phyloP scores from a whole-genome alignment of 1,140 invertebrate genomes.

The Zophobas morio region DNA sequence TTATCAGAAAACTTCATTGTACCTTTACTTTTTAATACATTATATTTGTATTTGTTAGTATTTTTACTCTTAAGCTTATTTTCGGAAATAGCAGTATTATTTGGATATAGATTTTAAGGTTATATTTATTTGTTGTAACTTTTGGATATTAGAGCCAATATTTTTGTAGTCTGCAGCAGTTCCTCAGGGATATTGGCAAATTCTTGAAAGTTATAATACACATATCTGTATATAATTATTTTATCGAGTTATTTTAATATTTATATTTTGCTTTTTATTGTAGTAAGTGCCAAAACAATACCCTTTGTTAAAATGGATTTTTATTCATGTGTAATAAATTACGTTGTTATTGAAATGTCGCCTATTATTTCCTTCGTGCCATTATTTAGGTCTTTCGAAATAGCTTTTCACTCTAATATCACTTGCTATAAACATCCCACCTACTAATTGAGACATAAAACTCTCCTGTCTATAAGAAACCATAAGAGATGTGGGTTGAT shows the following conservation, averaged over 20 bases:
- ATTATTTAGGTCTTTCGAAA: background rate
- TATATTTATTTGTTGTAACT: slow-evolving; percentile 1
- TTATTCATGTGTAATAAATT: background rate
- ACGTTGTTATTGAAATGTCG: too few relatives aligned
- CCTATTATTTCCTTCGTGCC: too few relatives aligned
- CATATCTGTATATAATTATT: slow-evolving; percentile 30
- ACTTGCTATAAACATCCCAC: slow-evolving; percentile 17
- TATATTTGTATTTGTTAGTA: too few relatives aligned
- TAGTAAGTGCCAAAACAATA: slow-evolving; percentile 21
- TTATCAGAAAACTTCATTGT: too few relatives aligned
- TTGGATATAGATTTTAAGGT: background rate
- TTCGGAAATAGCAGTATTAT: too few relatives aligned
- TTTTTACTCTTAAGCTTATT: too few relatives aligned
- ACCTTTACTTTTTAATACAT: too few relatives aligned
- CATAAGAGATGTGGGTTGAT: slow-evolving; percentile 28
- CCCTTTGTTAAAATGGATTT: slow-evolving; percentile 7
- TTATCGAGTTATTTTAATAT: slow-evolving; percentile 10
- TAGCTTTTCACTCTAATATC: background rate
- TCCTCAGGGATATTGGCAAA: slow-evolving; percentile 16
- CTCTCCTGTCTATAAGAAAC: slow-evolving; percentile 25
- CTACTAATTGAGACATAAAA: slow-evolving; percentile 30
- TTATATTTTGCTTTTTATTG: slow-evolving; percentile 37
- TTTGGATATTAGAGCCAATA: slow-evolving; percentile 5
- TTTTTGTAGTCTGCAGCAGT: background rate
- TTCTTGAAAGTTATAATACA: slow-evolving; percentile 1